Conservation (phyloP, 2,888 invertebrate species). For the Panzeria rudis region DNA sequence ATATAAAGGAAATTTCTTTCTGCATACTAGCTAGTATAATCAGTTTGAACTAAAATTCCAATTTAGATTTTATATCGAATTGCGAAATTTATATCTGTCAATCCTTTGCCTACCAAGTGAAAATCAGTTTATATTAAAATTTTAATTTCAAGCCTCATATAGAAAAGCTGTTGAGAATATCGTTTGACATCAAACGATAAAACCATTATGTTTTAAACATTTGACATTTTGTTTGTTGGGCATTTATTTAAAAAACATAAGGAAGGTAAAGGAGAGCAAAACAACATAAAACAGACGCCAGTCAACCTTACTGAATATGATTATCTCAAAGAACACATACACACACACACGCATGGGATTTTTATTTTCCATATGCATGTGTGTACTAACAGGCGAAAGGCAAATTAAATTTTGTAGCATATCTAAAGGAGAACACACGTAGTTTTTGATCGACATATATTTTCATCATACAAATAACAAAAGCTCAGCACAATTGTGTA, state of each 20-base stretch:
- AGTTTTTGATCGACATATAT: conserved; percentile 17
- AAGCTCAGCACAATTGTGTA: conserved; percentile 44
- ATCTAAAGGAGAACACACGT: conserved; percentile 24
- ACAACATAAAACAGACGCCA: conserved; percentile 62
- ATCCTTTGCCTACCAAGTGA: too few species aligned
- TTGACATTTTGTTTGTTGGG: too few species aligned
- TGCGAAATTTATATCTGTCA: too few species aligned
- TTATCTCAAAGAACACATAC: conserved; percentile 57
- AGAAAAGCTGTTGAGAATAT: too few species aligned
- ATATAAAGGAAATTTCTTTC: too few species aligned
- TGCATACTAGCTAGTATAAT: too few species aligned
- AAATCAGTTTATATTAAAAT: too few species aligned
- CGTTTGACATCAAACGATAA: too few species aligned
- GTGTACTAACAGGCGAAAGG: neutral
- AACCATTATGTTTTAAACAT: too few species aligned
- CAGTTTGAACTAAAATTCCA: too few species aligned
- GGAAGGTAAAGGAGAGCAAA: neutral
- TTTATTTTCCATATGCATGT: neutral
- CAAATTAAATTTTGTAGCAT: conserved; percentile 55
- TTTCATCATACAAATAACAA: conserved; percentile 29
- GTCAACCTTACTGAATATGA: conserved; percentile 72
- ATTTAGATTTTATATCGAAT: too few species aligned
- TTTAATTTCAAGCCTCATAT: too few species aligned
- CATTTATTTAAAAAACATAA: conserved; percentile 1
- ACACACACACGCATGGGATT: neutral